Base-by-base conservation (phyloP, 2,113 vertebrate species). In the Chionodraco myersi region DNA sequence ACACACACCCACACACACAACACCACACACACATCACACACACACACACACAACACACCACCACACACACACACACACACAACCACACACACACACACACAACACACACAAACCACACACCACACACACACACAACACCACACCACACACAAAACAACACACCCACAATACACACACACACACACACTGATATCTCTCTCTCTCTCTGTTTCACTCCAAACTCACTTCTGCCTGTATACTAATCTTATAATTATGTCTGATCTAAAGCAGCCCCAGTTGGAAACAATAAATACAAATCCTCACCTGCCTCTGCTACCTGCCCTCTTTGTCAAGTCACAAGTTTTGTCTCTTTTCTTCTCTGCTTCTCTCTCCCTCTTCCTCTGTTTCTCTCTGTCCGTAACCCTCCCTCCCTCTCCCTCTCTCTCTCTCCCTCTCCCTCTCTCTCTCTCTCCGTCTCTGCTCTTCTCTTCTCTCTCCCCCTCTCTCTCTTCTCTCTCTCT, bases 301-400 rank as follows among this genome's bases (percentile, higher is more conserved):
- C 95, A 95, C 95, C 95, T 95, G 91, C 84, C 84, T 88, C 87
- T 92, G 89, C 90, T 94, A 92, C 90, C 92, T 93, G 91, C 91
- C 92, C 92, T 94, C 85, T 91, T 89, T 84, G 83, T 90, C 84
- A 86, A 91, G 60, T 90, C 88, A 80, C 84, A 88, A 86, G 73
- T 91, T 89, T 66, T 79, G 86, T 84, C 80, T 84, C 89, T 88
- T 88, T 79, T 78, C 80, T 86, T 78, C 80, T 89, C 67, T 85
- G 78, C 62, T 77, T 81, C 82, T 57, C 77, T 62, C 18, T 54
- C 82, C 61, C 77, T 51, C 73, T 60, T 34, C 23, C 80, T 74
- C 84, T 82, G 60, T 81, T 63, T 77, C 66, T 64, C 80, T 76
- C 49, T 23, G 53, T 83, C 58, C 53, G 67, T 76, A 47, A 53